These are phyloP conservation scores for Pipistrellus nathusii DNA, from an alignment of 2,797 vertebrate genomes.

Conservation along the genomic window DNA sequence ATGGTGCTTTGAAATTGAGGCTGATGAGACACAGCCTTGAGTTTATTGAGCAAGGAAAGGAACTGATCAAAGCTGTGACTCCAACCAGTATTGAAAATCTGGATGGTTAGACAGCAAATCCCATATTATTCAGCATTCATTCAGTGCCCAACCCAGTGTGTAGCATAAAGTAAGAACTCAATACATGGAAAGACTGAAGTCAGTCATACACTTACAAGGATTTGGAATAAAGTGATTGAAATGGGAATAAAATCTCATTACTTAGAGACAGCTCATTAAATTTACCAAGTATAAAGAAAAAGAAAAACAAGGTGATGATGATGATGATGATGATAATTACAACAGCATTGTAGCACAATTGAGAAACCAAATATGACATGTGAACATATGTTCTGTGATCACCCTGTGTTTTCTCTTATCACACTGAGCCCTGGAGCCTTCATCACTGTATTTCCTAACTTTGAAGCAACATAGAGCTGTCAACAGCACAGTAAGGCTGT, in stretches of 20 bases:
- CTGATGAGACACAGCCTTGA: background rate
- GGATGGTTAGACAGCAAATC: background rate
- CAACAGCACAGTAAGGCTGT: background rate
- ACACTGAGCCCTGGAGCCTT: background rate
- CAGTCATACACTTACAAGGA: background rate
- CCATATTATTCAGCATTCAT: background rate
- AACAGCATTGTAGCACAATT: background rate
- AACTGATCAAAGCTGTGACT: background rate
- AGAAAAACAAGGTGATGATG: background rate
- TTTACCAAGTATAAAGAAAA: conserved; percentile 60
- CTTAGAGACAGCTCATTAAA: conserved; percentile 44
- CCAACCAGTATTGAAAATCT: background rate
- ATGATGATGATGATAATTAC: background rate
- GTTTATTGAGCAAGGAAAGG: background rate
- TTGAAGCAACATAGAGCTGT: background rate
- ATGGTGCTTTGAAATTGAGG: background rate
- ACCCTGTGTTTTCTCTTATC: background rate
- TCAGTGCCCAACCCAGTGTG: background rate
- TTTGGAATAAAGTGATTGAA: background rate
- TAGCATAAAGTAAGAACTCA: background rate
- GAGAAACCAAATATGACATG: conserved; percentile 16
- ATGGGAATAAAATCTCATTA: background rate
- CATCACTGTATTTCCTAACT: background rate
- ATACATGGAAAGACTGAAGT: background rate
- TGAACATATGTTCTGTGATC: background rate